A percentile compares a stretch with the other conserved stretches of the same genome.
Evolutionary conservation across 2,888 invertebrate genomes (phyloP).

Genomic region (Platynereis dumerilii): DNA sequence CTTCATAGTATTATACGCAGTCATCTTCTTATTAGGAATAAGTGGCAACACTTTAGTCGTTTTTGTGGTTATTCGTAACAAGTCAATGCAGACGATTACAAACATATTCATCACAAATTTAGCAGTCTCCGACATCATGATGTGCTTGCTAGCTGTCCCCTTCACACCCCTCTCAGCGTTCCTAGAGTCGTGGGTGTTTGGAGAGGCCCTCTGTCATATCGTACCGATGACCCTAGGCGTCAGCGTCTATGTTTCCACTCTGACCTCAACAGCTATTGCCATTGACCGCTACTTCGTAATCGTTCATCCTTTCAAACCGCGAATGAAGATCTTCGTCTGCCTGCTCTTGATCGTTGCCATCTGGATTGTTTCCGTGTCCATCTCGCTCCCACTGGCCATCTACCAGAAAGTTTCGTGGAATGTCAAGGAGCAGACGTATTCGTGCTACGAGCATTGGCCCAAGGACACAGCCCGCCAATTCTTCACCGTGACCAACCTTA

Average conservation of each 20-base stretch:
- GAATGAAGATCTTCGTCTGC: constrained; percentile 89
- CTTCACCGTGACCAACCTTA: constrained; percentile 86
- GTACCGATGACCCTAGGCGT: constrained; percentile 84
- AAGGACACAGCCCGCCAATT: constrained; percentile 78
- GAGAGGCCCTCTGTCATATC: constrained; percentile 86
- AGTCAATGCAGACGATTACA: constrained; percentile 96
- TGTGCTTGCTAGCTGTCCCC: constrained; percentile 92
- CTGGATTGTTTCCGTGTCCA: constrained; percentile 86
- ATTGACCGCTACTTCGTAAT: constrained; percentile 97
- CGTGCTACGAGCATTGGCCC: constrained; percentile 80
- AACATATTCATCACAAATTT: constrained; percentile 97
- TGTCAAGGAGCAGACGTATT: constrained; percentile 38
- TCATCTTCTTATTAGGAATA: constrained; percentile 83
- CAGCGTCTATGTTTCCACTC: constrained; percentile 95
- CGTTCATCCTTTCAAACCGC: constrained; percentile 90
- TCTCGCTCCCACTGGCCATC: constrained; percentile 89
- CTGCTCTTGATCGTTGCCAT: constrained; percentile 84
- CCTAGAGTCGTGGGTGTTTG: constrained; percentile 90
- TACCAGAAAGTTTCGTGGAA: constrained; percentile 65
- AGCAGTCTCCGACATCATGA: constrained; percentile 90
- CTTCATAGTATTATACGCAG: constrained; percentile 69
- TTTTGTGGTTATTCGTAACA: constrained; percentile 89
- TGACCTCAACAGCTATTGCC: constrained; percentile 96
- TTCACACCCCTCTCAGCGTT: constrained; percentile 96
- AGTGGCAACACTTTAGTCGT: constrained; percentile 75